Evolutionary conservation across 2,888 invertebrate genomes (phyloP).

Genomic region (Andrena flavipes): DNA sequence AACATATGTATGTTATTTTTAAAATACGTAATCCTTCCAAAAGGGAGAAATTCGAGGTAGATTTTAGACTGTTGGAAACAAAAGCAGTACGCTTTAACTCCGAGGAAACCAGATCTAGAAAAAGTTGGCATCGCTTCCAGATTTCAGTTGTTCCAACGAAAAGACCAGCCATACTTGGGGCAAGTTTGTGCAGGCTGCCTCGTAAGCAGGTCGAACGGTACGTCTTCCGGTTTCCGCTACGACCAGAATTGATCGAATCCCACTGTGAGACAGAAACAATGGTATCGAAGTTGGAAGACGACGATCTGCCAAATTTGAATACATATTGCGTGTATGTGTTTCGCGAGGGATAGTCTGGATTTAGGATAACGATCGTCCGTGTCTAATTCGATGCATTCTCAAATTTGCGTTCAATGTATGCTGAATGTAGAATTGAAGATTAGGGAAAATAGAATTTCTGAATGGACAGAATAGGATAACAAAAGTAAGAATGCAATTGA

Average conservation of each 20-base stretch:
- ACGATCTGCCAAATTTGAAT: background rate
- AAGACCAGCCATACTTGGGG: conserved; percentile 22
- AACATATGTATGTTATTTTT: background rate
- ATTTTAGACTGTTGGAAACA: background rate
- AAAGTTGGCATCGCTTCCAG: conserved; percentile 80
- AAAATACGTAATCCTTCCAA: background rate
- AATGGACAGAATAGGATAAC: no score
- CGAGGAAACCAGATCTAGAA: conserved; percentile 2
- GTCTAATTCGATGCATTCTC: no score
- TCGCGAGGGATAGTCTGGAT: background rate
- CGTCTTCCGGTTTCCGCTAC: conserved; percentile 76
- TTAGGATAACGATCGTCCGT: background rate
- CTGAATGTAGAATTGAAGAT: no score
- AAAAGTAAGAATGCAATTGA: no score
- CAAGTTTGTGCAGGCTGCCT: conserved; percentile 63
- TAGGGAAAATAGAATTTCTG: no score
- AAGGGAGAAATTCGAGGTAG: background rate
- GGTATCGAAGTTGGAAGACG: background rate
- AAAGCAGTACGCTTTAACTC: background rate
- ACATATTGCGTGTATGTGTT: background rate
- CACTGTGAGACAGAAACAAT: conserved; percentile 27
- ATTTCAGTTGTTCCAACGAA: conserved; percentile 74
- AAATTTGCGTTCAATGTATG: no score
- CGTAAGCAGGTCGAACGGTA: conserved; percentile 78
- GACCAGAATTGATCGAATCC: conserved; percentile 75